phyloP scores from a whole-genome alignment of 92 coral and sea anemone species.

The Epizoanthus rinbou region DNA sequence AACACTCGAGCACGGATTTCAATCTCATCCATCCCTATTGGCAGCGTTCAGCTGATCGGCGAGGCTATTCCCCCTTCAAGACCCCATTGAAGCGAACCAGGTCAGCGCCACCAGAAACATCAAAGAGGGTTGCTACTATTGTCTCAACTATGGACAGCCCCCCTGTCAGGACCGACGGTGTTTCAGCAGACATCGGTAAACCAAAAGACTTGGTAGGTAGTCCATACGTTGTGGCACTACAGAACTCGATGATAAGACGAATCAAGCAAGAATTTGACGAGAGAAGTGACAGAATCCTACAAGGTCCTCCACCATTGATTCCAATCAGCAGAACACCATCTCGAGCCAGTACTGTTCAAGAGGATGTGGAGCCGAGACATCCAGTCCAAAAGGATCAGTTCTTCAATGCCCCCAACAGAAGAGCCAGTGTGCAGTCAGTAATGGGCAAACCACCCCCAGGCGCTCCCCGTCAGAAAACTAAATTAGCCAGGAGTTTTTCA shows the following conservation, averaged over 20 bases:
- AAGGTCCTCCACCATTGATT: conserved; percentile 39
- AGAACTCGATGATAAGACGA: conserved; percentile 41
- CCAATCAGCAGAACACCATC: conserved; percentile 9
- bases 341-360: neutral
- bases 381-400: conserved; percentile 2
- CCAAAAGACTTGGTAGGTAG: conserved; percentile 33
- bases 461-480: conserved; percentile 32
- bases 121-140: conserved; percentile 28
- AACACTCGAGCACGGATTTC: neutral
- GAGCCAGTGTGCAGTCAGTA: neutral
- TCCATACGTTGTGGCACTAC: conserved; percentile 34
- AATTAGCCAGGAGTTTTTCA: conserved; percentile 40
- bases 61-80: conserved; percentile 13
- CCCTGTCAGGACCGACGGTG: neutral
- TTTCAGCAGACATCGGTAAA: neutral
- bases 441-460: conserved; percentile 6
- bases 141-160: conserved; percentile 28
- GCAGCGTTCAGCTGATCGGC: conserved; percentile 20
- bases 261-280: conserved; percentile 41
- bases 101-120: conserved; percentile 42
- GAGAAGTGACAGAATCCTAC: conserved; percentile 38
- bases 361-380: neutral
- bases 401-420: neutral
- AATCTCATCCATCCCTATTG: neutral
- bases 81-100: conserved; percentile 38